Evolutionary conservation across 2,113 vertebrate genomes (phyloP), one percentile per base, ranked within the genome.

Genomic region (Pygathrix nemaeus): DNA sequence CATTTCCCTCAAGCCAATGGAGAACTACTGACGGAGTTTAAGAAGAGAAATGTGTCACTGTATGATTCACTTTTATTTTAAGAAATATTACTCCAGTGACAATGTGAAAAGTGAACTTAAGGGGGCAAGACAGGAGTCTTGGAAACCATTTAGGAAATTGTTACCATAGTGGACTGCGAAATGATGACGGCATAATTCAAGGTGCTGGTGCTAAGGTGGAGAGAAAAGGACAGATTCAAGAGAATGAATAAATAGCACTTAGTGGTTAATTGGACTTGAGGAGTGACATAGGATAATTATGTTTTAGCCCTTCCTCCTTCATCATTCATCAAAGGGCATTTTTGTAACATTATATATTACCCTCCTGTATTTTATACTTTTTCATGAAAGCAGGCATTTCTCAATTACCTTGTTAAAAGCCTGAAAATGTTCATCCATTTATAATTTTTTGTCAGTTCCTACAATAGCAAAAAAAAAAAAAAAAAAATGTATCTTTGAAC

Each of bases 131-230:
- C 0, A n/a, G 70, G 93, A 94, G 76, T 94, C 90, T 92, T 92
- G 64, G 75, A 96, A 97, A 80, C 90, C 95, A 97, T 93, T 97
- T 97, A 97, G 96, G 90, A 95, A 97, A 97, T 84, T 97, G 94
- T 94, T 97, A 88, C 82, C 64, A 72, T 72, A 18, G 84, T 76
- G 76, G 64, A 87, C 64, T 76, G 57, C 43, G 48, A 94, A 95
- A 94, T 76, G 93, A 95, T 92, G 93, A 95, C 0, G 4, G 61
- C 23, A 80, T 95, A 96, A 92, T 94, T 98, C 95, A 95, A 90
- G 61, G 48, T 18, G 7, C 59, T 43, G 2, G 35, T 48, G 57
- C 80, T 50, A 14, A 5, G 38, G 20, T 88, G 6, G 21, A 86
- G 32, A 85, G 70, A 32, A 92, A 76, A 85, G 61, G 84, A 83